These are phyloP conservation scores for Prosapia bicincta DNA, from an alignment of 2,888 invertebrate genomes.

Conservation along the genomic window DNA sequence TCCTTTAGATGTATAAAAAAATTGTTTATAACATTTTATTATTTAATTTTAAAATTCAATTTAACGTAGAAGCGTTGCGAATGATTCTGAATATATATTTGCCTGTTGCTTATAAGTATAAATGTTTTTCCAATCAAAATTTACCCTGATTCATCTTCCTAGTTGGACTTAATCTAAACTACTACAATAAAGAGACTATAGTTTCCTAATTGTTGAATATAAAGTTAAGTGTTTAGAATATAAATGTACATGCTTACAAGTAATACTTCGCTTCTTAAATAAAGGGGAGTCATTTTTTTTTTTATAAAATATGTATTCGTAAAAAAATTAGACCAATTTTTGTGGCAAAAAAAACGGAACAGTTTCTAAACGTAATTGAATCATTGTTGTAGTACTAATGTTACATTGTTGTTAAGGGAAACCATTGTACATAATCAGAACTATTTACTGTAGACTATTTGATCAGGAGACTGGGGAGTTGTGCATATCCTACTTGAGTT, in stretches of 20 bases:
- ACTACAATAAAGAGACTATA: conserved; percentile 21
- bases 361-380: not conserved
- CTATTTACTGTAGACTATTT: not conserved
- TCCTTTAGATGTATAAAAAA: no score
- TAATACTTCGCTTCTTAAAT: conserved; percentile 20
- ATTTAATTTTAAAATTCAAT: no score
- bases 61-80: not conserved
- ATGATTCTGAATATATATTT: not conserved
- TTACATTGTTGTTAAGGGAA: not conserved
- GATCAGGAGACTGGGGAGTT: conserved; percentile 26
- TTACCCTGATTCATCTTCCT: not conserved
- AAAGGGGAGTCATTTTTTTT: conserved; percentile 25
- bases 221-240: conserved; percentile 26
- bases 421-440: not conserved
- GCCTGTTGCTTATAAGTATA: not conserved
- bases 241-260: conserved; percentile 14
- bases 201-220: conserved; percentile 22
- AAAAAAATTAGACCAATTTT: conserved; percentile 19
- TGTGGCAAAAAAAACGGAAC: not conserved
- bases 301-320: conserved; percentile 10
- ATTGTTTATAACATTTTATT: no score
- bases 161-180: not conserved
- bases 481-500: conserved; percentile 33
- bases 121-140: not conserved
- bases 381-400: not conserved